Evolutionary conservation across 2,113 vertebrate genomes (phyloP), one percentile per base, ranked within the genome.

Genomic region (Mohoua ochrocephala): DNA sequence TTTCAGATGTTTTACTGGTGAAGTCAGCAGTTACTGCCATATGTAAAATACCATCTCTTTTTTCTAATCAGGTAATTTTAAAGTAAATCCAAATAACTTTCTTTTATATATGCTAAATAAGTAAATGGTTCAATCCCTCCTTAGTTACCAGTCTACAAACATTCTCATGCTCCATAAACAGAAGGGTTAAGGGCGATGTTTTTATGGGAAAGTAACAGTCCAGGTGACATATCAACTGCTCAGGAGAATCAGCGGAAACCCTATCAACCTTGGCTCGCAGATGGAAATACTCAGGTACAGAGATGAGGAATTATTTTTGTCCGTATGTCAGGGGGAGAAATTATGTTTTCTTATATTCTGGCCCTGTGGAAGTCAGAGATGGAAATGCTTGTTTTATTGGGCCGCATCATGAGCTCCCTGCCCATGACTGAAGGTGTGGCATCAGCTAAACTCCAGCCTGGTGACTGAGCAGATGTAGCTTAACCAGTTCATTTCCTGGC

Each of bases 1-100:
- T 96, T 93, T 80, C 67, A 93, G 85, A 83, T 56, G 47, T 67
- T 93, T 85, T 64, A 35, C 35, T 41, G 44, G 59, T 93, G 91
- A 96, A 70, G 75, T 91, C 84, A 96, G 47, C 87, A 93, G 90
- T 91, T 82, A 91, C 74, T 94, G 84, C 84, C 90, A 88, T 63
- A 96, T 75, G 71, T 95, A 93, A 96, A 93, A 87, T 74, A 84
- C 74, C 37, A 74, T 86, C 35, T 86, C 54, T 5, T 88, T 88
- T 92, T 84, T 75, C 63, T 84, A 78, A 71, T 50, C 67, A 65
- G 41, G 78, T 67, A 84, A 77, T 80, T 90, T 74, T 54, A 67
- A 81, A 96, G 63, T 63, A 85, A 79, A 96, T 83, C 81, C 37
- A 87, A 89, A 27, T 18, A 93, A 67, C 33, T 88, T 90, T 42